Base-by-base conservation (phyloP, 2,888 invertebrate genomes). In the Exephanes ischioxanthus region DNA sequence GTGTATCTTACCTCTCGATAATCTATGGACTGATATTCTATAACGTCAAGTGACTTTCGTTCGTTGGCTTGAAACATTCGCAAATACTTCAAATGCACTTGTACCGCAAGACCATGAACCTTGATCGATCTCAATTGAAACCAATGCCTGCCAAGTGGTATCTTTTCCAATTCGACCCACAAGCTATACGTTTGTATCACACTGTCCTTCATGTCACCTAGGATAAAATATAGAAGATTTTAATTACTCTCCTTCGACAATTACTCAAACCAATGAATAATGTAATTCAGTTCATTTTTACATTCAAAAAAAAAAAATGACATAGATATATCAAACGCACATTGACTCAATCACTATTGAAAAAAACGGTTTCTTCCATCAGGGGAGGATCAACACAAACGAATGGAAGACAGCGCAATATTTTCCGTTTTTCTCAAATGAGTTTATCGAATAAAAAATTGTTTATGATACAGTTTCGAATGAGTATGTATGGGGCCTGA, bases 61-160 rank as follows among this genome's bases (percentile, higher is more conserved):
- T 80, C 84, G 80, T 14, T 87, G 16, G 85, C 51, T 71, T 87
- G 79, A 76, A 85, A 91, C 48, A 87, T 83, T 73, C 89, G 88
- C 61, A 92, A 73, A 61, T 87, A 82, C 82, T 91, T 89, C 67
- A 92, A 41, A 87, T 89, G 85, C 30, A 92, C 58, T 37, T 88
- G 84, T 66, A 91, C 86, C 79, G 90, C 90, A 19, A 84, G 76
- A 3, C 86, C 84, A 58, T 87, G 81, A 37, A 90, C 87, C 72
- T 84, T 88, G 3, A 92, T 78, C 3, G 90, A 90, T 73, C 80
- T 80, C 37, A 92, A 87, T 89, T 90, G 90, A 51, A 92, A 92
- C 92, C 92, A 91, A 79, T 92, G 90, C 83, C 87, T 91, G 14
- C 92, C 92, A 22, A 92, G 80, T 45, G 91, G 88, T 48, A 91